Evolutionary conservation across 2,113 vertebrate genomes (phyloP).

Genomic region (Brienomyrus longianalis): DNA sequence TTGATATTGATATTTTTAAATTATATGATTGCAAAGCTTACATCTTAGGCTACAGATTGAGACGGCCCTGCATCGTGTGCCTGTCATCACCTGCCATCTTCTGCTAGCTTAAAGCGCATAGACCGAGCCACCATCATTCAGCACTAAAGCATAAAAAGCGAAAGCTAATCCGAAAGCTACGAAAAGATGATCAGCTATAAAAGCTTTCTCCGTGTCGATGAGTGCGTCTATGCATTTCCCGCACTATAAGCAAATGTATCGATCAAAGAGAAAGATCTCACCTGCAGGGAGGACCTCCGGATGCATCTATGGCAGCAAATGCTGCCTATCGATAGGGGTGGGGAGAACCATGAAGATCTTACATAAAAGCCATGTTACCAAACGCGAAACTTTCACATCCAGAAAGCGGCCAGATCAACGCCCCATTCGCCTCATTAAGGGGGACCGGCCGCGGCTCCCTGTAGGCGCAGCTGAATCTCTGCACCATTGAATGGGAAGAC

Average conservation of each 20-base stretch:
- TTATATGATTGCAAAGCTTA: neutral
- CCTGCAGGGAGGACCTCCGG: neutral
- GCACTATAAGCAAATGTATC: neutral
- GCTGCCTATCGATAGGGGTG: neutral
- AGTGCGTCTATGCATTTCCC: neutral
- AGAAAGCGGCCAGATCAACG: slow-evolving; percentile 38
- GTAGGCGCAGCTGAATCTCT: slow-evolving; percentile 27
- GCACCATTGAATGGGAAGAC: slow-evolving; percentile 17
- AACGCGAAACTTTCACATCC: slow-evolving; percentile 47
- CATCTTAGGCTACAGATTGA: neutral
- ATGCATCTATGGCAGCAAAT: neutral
- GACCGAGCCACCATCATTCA: neutral
- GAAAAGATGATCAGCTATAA: neutral
- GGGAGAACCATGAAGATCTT: neutral
- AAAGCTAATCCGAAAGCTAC: neutral
- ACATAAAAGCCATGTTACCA: slow-evolving; percentile 46
- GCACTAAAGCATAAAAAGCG: neutral
- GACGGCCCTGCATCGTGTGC: neutral
- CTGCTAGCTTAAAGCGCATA: neutral
- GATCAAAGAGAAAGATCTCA: neutral
- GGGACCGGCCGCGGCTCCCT: slow-evolving; percentile 43
- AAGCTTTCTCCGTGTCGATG: neutral
- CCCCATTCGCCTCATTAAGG: slow-evolving; percentile 42
- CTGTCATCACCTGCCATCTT: neutral
- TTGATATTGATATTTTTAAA: neutral